Base-by-base conservation (phyloP, 2,113 vertebrate genomes). In the Bujurquina vittata region DNA sequence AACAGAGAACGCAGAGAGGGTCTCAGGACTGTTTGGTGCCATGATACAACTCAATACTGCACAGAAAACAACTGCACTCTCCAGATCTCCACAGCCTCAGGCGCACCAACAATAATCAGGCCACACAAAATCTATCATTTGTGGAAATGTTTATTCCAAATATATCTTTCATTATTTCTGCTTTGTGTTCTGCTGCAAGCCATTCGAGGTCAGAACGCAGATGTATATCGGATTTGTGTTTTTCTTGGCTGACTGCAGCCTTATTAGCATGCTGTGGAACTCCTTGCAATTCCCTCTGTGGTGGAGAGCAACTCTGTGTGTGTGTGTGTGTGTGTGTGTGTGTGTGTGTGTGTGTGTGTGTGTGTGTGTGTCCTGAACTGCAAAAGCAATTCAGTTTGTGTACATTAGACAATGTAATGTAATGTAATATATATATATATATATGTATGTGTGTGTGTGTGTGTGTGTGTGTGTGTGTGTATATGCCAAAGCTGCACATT, bases 181-280 rank as follows among this genome's bases (percentile, higher is more conserved):
- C 85, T 91, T 81, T 73, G 69, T 87, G 84, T 89, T 83, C 78
- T 65, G 75, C 81, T 78, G 37, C 65, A 46, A 83, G 89, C 56
- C 72, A 79, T 26, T 29, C 2, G 1, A 78, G 86, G 81, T 89
- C 88, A 87, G 52, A 80, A 63, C 67, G 4, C 88, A 94, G 81
- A 89, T 89, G 80, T 74, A 84, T 88, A 85, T 91, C 88, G 75
- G 80, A 83, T 79, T 69, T 89, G 85, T 88, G 84, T 88, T 92
- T 85, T 85, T 63, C 87, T 90, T 91, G 87, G 88, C 88, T 26
- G 56, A 49, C 78, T 67, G 46, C 62, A 60, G 26, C 46, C 69
- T 85, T 85, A 84, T 93, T 93, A 89, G 62, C 83, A 91, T 92
- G 78, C 82, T 35, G 85, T 57, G 57, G 75, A 80, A 90, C 85